Evolutionary conservation across 2,113 vertebrate genomes (phyloP), one percentile per base, ranked within the genome.

Genomic region (Istiophorus platypterus): DNA sequence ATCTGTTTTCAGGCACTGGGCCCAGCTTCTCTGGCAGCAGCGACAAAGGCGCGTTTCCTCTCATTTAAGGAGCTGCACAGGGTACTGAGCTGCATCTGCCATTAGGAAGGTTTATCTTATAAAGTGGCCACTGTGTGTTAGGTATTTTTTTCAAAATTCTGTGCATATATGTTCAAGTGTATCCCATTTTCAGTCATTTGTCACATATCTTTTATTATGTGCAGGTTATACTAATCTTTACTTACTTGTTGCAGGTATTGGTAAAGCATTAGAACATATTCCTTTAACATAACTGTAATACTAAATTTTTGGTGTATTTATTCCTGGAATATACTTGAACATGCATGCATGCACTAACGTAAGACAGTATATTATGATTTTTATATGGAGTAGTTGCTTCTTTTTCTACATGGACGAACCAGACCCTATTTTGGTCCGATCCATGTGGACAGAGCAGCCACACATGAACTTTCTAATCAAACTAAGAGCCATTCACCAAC

Each of bases 391-490:
- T 73, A 66, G 31, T 66, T 12, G 47, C 65, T 76, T 70, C 70
- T 62, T 58, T 59, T 69, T 49, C 37, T 31, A 5, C 58, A 39
- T 68, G 64, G 31, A 52, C 27, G 22, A 71, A 9, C 56, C n/a
- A 8, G 17, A 49, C 15, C 3, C 24, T 37, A 14, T n/a, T 66
- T 41, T 85, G 42, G 22, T 75, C 37, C 49, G 65, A 51, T 74
- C 72, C 74, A 5, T 71, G 77, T 52, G 75, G 78, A 24, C 24
- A 17, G 47, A 41, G 20, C 45, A 84, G 31, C 54, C 73, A 6
- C 76, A 65, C 56, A 57, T 61, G 66, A 74, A 70, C 65, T 73
- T 75, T 87, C 78, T 88, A 85, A 86, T 88, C 71, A 59, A 74
- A 68, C 80, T 75, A 26, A 63, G 59, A 82, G 5, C 78, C 56